Percentiles rank a stretch among this genome's conserved stretches.
phyloP scores from a whole-genome alignment of 2,113 vertebrate species.

The Blennius ocellaris region DNA sequence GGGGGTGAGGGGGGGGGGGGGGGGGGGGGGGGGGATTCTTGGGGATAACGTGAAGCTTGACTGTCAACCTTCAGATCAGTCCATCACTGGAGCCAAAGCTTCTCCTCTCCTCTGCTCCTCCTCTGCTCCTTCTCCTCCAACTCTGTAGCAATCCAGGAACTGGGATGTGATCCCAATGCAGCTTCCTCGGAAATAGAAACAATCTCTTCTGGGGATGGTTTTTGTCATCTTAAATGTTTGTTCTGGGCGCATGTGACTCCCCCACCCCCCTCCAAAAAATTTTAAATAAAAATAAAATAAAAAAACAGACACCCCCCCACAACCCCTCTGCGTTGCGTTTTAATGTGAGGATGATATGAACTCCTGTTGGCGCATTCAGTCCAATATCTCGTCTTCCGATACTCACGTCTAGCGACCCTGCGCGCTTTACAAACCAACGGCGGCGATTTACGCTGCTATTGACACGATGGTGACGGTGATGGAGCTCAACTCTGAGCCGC shows the following conservation, averaged over 20 bases:
- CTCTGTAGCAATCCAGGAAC: conserved; percentile 68
- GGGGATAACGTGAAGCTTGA: conserved; percentile 8
- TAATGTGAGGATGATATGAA: conserved; percentile 19
- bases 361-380: conserved; percentile 43
- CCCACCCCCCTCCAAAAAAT: conserved; percentile 36
- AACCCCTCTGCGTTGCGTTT: conserved; percentile 44
- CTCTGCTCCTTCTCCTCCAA: conserved; percentile 62
- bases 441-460: background rate
- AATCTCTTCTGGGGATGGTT: conserved; percentile 57
- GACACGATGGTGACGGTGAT: conserved; percentile 42
- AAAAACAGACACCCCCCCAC: background rate
- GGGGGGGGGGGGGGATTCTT: conserved; percentile 27
- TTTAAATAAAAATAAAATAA: no score
- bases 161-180: conserved; percentile 60
- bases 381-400: no score
- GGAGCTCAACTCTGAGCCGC: conserved; percentile 46
- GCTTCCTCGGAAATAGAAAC: conserved; percentile 70
- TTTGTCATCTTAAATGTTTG: conserved; percentile 77
- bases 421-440: no score
- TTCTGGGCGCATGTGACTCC: conserved; percentile 62
- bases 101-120: conserved; percentile 64
- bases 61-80: conserved; percentile 64
- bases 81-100: conserved; percentile 64
- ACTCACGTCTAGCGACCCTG: no score
- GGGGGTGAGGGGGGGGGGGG: conserved; percentile 35